Evolutionary conservation across 1,140 invertebrate species (phyloP), one percentile per base, ranked within the genome.

Genomic region (Pristionchus pacificus): DNA sequence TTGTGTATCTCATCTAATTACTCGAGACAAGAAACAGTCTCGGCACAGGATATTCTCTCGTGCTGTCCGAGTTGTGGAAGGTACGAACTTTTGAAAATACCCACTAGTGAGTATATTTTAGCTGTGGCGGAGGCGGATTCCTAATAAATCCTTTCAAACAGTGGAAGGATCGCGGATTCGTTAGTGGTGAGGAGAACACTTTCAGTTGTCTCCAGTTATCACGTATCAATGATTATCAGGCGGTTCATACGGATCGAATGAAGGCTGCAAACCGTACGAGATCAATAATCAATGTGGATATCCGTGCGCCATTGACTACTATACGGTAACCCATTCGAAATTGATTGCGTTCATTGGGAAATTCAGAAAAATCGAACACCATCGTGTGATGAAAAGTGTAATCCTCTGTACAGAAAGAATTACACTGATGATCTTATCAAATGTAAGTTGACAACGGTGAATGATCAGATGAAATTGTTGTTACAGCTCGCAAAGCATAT

Each of bases 71-170:
- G 80, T 24, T 82, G 80, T 65, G 80, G 80, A n/a, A n/a, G n/a
- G n/a, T n/a, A n/a, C n/a, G n/a, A n/a, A n/a, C n/a, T n/a, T n/a
- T n/a, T n/a, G n/a, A n/a, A n/a, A n/a, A n/a, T n/a, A n/a, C n/a
- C n/a, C n/a, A n/a, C n/a, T n/a, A n/a, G n/a, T n/a, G n/a, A n/a
- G n/a, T n/a, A n/a, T n/a, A n/a, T n/a, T n/a, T n/a, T n/a, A 82
- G 79, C 66, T 82, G 80, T 68, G 82, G 78, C 66, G 80, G 80
- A 1, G 80, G 80, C 10, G 80, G 84, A 71, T 82, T 82, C 2
- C 63, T 82, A 68, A 75, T 30, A 77, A 82, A 63, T 80, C 82
- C 13, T 62, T 82, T 30, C 82, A 84, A 1, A 83, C 82, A n/a
- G 71, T 64, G 66, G 61, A 25, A 19, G 24, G n/a, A 3, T 60